phyloP scores from a whole-genome alignment of 2,797 vertebrate species.

The Helarctos malayanus region DNA sequence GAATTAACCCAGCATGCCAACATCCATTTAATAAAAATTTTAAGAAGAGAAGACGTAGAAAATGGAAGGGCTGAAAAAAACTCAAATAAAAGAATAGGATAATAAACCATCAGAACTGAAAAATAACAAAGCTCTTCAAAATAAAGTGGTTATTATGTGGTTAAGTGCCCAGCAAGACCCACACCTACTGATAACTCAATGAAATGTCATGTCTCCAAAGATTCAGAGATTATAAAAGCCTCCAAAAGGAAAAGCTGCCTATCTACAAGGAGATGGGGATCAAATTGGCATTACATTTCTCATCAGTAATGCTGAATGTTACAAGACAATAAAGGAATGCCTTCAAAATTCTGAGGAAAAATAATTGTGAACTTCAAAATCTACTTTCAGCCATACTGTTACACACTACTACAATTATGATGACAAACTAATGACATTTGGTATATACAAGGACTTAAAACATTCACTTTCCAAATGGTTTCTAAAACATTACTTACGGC shows the following conservation, averaged over 20 bases:
- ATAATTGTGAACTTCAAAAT: conserved; percentile 15
- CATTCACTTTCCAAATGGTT: background rate
- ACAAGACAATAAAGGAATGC: background rate
- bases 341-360: conserved; percentile 38
- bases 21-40: background rate
- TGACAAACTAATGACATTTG: background rate
- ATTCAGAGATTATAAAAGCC: background rate
- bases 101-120: background rate
- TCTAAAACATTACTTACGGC: background rate
- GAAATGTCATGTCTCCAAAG: background rate
- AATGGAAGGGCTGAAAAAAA: background rate
- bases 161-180: background rate
- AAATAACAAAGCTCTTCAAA: background rate
- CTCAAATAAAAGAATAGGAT: background rate
- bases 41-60: background rate
- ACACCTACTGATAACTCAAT: background rate
- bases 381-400: background rate
- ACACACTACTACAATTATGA: background rate
- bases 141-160: background rate
- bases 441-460: background rate
- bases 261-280: background rate
- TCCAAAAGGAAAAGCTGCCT: background rate
- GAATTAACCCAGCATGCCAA: background rate
- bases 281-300: background rate
- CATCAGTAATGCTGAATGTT: background rate